phyloP scores from a whole-genome alignment of 2,797 vertebrate genomes.

The Ptychobarbus kaznakovi region DNA sequence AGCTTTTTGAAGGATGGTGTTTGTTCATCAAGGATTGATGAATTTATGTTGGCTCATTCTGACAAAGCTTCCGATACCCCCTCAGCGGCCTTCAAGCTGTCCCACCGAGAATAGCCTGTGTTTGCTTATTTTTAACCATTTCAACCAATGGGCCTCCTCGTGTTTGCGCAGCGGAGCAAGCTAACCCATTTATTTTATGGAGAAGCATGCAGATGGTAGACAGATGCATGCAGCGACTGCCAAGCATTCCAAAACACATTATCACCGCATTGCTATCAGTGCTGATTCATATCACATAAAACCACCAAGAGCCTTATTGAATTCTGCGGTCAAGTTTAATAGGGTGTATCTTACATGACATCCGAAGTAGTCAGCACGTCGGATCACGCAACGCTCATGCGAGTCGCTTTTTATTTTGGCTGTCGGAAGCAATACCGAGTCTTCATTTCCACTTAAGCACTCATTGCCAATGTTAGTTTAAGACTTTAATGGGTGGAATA shows the following conservation, averaged over 20 bases:
- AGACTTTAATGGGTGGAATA: slow-evolving; percentile 45
- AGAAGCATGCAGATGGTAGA: slow-evolving; percentile 60
- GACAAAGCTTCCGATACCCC: slow-evolving; percentile 50
- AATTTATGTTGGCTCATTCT: slow-evolving; percentile 50
- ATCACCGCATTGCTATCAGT: slow-evolving; percentile 65
- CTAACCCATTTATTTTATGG: slow-evolving; percentile 54
- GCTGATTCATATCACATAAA: slow-evolving; percentile 59
- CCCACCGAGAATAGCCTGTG: slow-evolving; percentile 48
- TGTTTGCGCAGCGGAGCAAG: slow-evolving; percentile 29
- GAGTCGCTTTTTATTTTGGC: slow-evolving; percentile 34
- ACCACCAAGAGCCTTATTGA: slow-evolving; percentile 44
- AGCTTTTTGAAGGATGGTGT: slow-evolving; percentile 40
- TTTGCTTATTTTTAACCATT: slow-evolving; percentile 60
- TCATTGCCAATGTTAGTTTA: slow-evolving; percentile 32
- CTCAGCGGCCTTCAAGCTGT: slow-evolving; percentile 25
- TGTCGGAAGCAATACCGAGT: slow-evolving; percentile 40
- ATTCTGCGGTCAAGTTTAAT: slow-evolving; percentile 54
- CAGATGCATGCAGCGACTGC: slow-evolving; percentile 71
- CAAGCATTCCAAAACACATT: slow-evolving; percentile 69
- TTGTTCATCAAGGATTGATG: slow-evolving; percentile 55
- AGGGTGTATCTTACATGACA: slow-evolving; percentile 48
- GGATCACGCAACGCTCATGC: slow-evolving; percentile 32
- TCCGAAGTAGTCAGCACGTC: slow-evolving; percentile 35
- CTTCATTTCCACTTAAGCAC: slow-evolving; percentile 29
- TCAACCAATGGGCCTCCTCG: slow-evolving; percentile 30